A percentile compares a stretch with the other conserved stretches of the same genome.
These are phyloP conservation scores for Cheilosia vernalis DNA, from an alignment of 2,888 invertebrate genomes.

Conservation along the genomic window DNA sequence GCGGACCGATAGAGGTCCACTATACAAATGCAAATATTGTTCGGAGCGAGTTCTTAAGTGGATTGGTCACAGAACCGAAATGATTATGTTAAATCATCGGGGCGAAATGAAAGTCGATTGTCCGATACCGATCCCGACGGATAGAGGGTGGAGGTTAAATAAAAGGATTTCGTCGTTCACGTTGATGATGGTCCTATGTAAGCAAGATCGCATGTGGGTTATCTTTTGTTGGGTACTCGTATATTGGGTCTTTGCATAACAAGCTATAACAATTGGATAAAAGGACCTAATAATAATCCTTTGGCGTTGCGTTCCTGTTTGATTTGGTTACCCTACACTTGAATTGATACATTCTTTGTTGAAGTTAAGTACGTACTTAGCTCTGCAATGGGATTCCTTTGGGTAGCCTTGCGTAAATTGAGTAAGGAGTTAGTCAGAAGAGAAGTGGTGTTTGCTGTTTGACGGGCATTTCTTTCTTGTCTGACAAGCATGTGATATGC, in stretches of 20 bases:
- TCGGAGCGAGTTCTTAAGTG: constrained; percentile 50
- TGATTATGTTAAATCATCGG: constrained; percentile 70
- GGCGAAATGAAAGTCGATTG: constrained; percentile 43
- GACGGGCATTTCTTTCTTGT: too few species aligned
- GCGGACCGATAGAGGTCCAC: constrained; percentile 11
- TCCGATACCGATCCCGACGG: not conserved
- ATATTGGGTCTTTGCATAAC: constrained; percentile 46
- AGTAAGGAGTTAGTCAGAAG: not conserved
- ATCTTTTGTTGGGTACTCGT: constrained; percentile 3
- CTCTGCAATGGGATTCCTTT: not conserved
- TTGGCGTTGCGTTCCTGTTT: constrained; percentile 38
- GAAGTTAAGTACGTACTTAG: constrained; percentile 16
- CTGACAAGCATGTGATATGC: too few species aligned
- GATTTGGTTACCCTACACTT: constrained; percentile 46
- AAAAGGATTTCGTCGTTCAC: constrained; percentile 43
- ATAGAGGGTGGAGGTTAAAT: not conserved
- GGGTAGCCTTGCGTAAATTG: not conserved
- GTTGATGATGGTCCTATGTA: constrained; percentile 48
- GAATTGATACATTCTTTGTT: constrained; percentile 42
- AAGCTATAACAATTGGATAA: constrained; percentile 27
- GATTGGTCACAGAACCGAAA: constrained; percentile 70
- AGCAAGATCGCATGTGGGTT: constrained; percentile 38
- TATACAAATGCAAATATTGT: constrained; percentile 57
- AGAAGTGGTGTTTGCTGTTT: too few species aligned
- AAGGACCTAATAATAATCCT: constrained; percentile 49